Conservation (phyloP, 2,888 invertebrate species). For the Clunio marinus region DNA sequence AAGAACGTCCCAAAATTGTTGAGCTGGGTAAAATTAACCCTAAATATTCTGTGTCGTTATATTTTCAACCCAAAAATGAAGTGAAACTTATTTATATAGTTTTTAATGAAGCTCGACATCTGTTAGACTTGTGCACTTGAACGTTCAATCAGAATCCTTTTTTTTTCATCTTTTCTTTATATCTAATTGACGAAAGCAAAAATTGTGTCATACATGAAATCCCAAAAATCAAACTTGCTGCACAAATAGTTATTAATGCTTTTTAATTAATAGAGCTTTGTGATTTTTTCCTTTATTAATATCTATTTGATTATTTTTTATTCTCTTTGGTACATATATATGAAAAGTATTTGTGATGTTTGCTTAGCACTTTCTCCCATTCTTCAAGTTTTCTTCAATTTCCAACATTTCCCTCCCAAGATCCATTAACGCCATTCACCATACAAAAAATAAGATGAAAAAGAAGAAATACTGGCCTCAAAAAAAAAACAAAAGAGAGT, state of each 20-base stretch:
- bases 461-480: neutral
- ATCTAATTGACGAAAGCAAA: neutral
- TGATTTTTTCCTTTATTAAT: slow-evolving; percentile 20
- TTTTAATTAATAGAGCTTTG: slow-evolving; percentile 37
- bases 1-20: slow-evolving; percentile 20
- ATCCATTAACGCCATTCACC: slow-evolving; percentile 27
- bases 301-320: no score
- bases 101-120: slow-evolving; percentile 37
- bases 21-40: slow-evolving; percentile 21
- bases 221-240: slow-evolving; percentile 11
- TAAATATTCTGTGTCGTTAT: slow-evolving; percentile 12
- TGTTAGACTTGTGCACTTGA: slow-evolving; percentile 15
- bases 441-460: no score
- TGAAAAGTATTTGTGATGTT: neutral
- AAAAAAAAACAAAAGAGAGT: neutral
- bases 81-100: slow-evolving; percentile 14
- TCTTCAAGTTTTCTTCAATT: slow-evolving; percentile 14
- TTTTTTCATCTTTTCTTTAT: neutral
- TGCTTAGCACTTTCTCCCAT: neutral
- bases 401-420: neutral
- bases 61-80: slow-evolving; percentile 16
- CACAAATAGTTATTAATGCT: slow-evolving; percentile 36
- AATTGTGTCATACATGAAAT: slow-evolving; percentile 24
- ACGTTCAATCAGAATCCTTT: neutral
- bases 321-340: neutral